phyloP scores from a whole-genome alignment of 2,888 invertebrate species.

The Chorisops tibialis region DNA sequence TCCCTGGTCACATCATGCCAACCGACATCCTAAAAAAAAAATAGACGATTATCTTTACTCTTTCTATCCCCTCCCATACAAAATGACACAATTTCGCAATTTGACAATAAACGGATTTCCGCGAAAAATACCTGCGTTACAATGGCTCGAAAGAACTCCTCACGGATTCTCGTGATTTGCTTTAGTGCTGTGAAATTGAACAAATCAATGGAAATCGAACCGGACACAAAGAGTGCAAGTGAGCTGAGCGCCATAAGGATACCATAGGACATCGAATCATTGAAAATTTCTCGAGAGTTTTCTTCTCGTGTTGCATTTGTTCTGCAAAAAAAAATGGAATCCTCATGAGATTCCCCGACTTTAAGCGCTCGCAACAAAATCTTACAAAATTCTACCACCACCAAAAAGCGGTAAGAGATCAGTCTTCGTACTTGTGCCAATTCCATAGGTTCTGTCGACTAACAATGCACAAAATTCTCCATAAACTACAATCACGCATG shows the following conservation, averaged over 20 bases:
- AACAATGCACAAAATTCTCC: slow-evolving; percentile 70
- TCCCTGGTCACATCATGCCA: slow-evolving; percentile 71
- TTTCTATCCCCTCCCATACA: too few species aligned
- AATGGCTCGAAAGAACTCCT: slow-evolving; percentile 60
- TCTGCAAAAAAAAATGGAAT: slow-evolving; percentile 43
- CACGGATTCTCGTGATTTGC: slow-evolving; percentile 62
- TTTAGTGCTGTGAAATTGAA: slow-evolving; percentile 65
- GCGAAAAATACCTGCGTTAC: too few species aligned
- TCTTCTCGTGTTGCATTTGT: slow-evolving; percentile 57
- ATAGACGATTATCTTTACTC: too few species aligned
- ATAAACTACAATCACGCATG: slow-evolving; percentile 66
- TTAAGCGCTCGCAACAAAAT: too few species aligned
- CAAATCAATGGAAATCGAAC: slow-evolving; percentile 63
- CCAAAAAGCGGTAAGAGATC: slow-evolving; percentile 60
- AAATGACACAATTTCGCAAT: too few species aligned
- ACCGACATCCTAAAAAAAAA: too few species aligned
- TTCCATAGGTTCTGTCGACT: slow-evolving; percentile 61
- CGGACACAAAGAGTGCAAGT: slow-evolving; percentile 60
- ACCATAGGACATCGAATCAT: slow-evolving; percentile 66
- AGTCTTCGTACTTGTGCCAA: slow-evolving; percentile 59
- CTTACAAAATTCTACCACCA: slow-evolving; percentile 61
- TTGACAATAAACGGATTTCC: too few species aligned
- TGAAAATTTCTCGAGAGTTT: slow-evolving; percentile 60
- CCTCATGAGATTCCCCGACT: too few species aligned
- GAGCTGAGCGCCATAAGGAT: slow-evolving; percentile 60